phyloP scores from a whole-genome alignment of 2,888 invertebrate species.

The Eristalis arbustorum region DNA sequence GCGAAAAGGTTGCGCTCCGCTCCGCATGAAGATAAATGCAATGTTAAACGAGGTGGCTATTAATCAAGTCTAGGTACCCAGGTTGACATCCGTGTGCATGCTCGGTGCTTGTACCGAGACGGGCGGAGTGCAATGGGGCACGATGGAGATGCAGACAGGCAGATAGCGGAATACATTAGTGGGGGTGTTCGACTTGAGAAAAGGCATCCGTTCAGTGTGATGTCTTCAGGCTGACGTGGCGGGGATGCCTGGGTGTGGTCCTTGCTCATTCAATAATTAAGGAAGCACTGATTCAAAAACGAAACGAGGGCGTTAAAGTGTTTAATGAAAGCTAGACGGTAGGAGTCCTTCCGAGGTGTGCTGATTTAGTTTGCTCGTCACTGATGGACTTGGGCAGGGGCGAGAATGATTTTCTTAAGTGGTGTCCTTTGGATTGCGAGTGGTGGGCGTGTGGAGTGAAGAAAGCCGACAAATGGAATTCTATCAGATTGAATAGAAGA shows the following conservation, averaged over 20 bases:
- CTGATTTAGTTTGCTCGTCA: background rate
- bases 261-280: background rate
- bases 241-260: background rate
- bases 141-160: conserved; percentile 40
- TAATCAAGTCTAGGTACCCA: conserved; percentile 52
- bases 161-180: conserved; percentile 55
- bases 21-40: conserved; percentile 57
- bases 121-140: background rate
- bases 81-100: conserved; percentile 43
- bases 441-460: too few species aligned
- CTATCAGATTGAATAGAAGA: too few species aligned
- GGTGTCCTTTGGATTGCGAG: too few species aligned
- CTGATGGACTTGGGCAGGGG: too few species aligned
- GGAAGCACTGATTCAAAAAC: background rate
- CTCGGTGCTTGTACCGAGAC: background rate
- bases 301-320: background rate
- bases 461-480: too few species aligned
- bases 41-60: conserved; percentile 63
- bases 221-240: background rate
- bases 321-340: background rate
- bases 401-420: too few species aligned
- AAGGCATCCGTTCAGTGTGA: background rate
- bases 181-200: background rate
- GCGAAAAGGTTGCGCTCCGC: conserved; percentile 26
- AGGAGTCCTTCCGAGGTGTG: background rate